phyloP scores from a whole-genome alignment of 2,797 vertebrate species.

The Notoglanidium macrostoma region DNA sequence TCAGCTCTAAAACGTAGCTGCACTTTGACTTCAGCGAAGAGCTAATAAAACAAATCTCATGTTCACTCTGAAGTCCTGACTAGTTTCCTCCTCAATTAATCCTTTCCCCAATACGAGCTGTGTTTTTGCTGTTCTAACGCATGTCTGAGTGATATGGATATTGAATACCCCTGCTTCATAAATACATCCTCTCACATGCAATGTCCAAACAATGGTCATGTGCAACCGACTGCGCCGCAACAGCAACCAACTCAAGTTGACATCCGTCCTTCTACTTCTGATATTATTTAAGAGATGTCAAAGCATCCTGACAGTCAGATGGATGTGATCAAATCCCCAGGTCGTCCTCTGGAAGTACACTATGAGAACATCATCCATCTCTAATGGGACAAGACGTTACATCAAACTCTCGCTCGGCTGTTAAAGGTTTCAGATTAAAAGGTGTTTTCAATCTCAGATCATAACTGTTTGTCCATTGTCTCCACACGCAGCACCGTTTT shows the following conservation, averaged over 20 bases:
- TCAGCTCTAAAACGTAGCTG: background rate
- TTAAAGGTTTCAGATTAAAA: background rate
- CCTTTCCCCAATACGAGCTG: background rate
- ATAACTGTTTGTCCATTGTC: background rate
- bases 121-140: background rate
- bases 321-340: slow-evolving; percentile 10
- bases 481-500: background rate
- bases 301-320: background rate
- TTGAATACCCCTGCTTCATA: background rate
- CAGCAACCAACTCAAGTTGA: background rate
- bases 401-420: background rate
- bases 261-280: slow-evolving; percentile 10
- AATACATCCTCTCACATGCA: background rate
- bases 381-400: slow-evolving; percentile 8
- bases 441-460: background rate
- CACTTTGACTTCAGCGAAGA: too few species aligned
- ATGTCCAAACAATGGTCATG: background rate
- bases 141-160: background rate
- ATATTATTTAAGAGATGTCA: slow-evolving; percentile 12
- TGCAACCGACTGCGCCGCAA: background rate
- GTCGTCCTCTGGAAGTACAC: slow-evolving; percentile 11
- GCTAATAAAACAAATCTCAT: background rate
- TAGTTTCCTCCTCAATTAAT: background rate
- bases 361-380: slow-evolving; percentile 18
- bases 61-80: background rate